A percentile compares a stretch with the other conserved stretches of the same genome.
Evolutionary conservation across 2,797 vertebrate species (phyloP).

Genomic region (Amblyraja radiata): DNA sequence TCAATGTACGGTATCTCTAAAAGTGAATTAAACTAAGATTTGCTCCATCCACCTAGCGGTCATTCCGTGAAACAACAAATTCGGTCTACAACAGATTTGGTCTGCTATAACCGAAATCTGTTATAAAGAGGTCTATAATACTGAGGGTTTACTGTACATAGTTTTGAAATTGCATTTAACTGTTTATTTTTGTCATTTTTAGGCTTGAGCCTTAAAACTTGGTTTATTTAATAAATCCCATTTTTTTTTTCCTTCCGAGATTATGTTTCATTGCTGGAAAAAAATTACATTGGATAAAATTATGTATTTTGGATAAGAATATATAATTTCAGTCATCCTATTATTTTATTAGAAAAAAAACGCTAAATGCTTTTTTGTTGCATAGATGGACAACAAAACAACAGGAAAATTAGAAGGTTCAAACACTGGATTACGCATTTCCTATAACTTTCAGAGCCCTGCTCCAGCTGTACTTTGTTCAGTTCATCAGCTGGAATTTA

Average conservation of each 20-base stretch:
- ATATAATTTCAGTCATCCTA: not conserved
- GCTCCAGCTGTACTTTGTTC: slow-evolving; percentile 65
- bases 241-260: too few relatives aligned
- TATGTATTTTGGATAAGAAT: not conserved
- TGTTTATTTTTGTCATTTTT: not conserved
- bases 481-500: slow-evolving; percentile 77
- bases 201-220: not conserved
- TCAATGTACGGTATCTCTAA: too few relatives aligned
- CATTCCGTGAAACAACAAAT: too few relatives aligned
- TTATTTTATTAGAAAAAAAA: not conserved
- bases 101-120: too few relatives aligned
- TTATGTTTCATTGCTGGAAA: not conserved
- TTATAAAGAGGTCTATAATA: too few relatives aligned
- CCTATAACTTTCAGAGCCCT: slow-evolving; percentile 23
- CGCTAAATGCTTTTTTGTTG: not conserved
- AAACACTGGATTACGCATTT: not conserved
- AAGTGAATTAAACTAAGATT: too few relatives aligned
- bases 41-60: too few relatives aligned
- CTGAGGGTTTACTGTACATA: not conserved
- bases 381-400: slow-evolving; percentile 15
- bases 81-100: too few relatives aligned
- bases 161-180: not conserved
- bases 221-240: not conserved
- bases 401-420: not conserved
- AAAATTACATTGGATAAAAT: not conserved